Evolutionary conservation across 2,888 invertebrate species (phyloP).

Genomic region (Pachydiplax longipennis): DNA sequence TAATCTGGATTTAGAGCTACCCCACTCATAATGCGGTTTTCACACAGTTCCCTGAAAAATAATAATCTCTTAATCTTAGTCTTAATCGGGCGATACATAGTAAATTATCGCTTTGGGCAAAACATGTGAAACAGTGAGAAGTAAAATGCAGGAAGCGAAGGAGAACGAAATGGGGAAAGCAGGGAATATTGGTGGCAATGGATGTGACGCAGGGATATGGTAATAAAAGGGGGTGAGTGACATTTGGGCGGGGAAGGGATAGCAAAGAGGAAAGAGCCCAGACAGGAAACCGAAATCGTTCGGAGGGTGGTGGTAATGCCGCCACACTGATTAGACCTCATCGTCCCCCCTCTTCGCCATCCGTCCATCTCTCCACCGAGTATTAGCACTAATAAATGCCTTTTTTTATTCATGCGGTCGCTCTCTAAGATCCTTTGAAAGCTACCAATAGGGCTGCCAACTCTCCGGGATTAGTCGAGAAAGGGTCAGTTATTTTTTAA

Average conservation of each 20-base stretch:
- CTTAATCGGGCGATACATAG: too few relatives aligned
- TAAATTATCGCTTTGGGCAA: too few relatives aligned
- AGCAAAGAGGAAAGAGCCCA: conserved; percentile 37
- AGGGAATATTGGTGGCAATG: not conserved
- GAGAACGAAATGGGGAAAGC: not conserved
- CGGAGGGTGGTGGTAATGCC: conserved; percentile 36
- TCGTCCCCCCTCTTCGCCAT: conserved; percentile 3
- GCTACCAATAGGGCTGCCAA: not conserved
- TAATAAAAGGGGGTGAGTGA: conserved; percentile 49
- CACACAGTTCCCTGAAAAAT: too few relatives aligned
- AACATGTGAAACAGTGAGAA: too few relatives aligned
- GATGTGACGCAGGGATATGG: conserved; percentile 24
- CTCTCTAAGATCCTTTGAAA: not conserved
- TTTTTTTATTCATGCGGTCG: conserved; percentile 23
- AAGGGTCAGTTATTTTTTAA: too few relatives aligned
- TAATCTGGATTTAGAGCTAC: too few relatives aligned
- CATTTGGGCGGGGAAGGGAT: conserved; percentile 45
- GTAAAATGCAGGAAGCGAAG: too few relatives aligned
- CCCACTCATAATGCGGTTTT: too few relatives aligned
- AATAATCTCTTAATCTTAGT: too few relatives aligned
- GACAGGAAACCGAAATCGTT: conserved; percentile 43
- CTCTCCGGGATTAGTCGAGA: too few relatives aligned
- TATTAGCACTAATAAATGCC: conserved; percentile 41
- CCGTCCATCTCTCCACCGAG: conserved; percentile 25
- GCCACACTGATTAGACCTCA: conserved; percentile 30